These are phyloP conservation scores for Choristoneura rosaceana DNA, from an alignment of 2,888 invertebrate genomes.

Conservation along the genomic window DNA sequence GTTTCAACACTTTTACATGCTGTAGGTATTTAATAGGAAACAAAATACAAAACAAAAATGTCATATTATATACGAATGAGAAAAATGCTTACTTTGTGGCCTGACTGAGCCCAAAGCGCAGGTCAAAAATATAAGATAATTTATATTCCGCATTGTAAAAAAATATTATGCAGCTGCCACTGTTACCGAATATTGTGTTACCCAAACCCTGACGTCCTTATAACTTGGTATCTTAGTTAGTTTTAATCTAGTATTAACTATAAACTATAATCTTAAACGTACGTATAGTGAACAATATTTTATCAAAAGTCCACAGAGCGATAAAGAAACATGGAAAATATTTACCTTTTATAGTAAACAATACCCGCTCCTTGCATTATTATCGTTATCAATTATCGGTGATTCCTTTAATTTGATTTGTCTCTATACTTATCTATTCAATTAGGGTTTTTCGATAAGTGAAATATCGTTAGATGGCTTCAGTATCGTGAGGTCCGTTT, in stretches of 20 bases:
- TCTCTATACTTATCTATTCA: not conserved
- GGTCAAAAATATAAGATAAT: not conserved
- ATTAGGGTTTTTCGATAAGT: no score
- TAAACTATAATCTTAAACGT: no score
- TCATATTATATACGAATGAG: no score
- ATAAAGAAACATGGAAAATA: not conserved
- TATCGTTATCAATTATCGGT: not conserved
- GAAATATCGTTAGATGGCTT: no score
- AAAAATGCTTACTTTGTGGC: not conserved
- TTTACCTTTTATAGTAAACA: slow-evolving; percentile 7
- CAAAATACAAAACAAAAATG: no score
- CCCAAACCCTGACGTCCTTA: no score
- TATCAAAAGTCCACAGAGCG: not conserved
- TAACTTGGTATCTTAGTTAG: no score
- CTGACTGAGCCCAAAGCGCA: not conserved
- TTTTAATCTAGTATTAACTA: no score
- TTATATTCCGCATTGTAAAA: not conserved
- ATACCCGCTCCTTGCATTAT: not conserved
- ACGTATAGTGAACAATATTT: not conserved
- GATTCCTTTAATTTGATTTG: not conserved
- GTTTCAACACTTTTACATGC: no score
- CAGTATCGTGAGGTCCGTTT: no score
- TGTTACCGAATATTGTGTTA: not conserved
- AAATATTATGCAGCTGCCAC: not conserved
- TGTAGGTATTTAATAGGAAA: no score